These are phyloP conservation scores for Caenorhabditis sp. DNA, from an alignment of 2,888 invertebrate species.

Conservation along the genomic window DNA sequence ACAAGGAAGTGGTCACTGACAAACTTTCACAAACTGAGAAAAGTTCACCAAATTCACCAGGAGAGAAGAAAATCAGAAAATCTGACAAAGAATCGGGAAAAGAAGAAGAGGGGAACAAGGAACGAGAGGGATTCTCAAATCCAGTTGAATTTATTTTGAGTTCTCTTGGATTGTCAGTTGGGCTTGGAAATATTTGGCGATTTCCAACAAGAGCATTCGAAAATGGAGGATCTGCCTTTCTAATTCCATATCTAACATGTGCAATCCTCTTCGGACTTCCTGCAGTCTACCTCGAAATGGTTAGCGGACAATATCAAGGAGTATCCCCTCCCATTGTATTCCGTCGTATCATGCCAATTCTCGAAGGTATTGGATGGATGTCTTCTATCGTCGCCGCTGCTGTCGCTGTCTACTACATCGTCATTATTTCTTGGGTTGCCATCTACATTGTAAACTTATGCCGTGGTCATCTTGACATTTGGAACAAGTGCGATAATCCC, in stretches of 20 bases:
- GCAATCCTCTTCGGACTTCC: slow-evolving; percentile 71
- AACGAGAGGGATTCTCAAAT: too few relatives aligned
- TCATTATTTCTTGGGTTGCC: slow-evolving; percentile 91
- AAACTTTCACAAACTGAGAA: too few relatives aligned
- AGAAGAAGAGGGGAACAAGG: too few relatives aligned
- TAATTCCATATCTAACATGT: slow-evolving; percentile 71
- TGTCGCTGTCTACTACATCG: slow-evolving; percentile 93
- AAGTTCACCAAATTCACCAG: too few relatives aligned
- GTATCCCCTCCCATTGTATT: slow-evolving; percentile 31
- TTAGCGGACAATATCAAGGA: slow-evolving; percentile 67
- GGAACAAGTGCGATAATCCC: slow-evolving; percentile 36
- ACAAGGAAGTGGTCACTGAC: too few relatives aligned
- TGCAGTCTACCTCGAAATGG: slow-evolving; percentile 70
- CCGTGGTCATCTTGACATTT: slow-evolving; percentile 1
- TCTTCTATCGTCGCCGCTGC: slow-evolving; percentile 92
- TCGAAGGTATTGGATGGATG: slow-evolving; percentile 82
- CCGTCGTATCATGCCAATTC: slow-evolving; percentile 28
- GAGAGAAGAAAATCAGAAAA: too few relatives aligned
- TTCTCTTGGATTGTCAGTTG: slow-evolving; percentile 44
- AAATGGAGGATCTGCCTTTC: slow-evolving; percentile 68
- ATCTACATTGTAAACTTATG: slow-evolving; percentile 77
- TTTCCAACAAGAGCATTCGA: slow-evolving; percentile 63
- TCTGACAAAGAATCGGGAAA: too few relatives aligned
- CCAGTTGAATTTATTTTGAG: slow-evolving; percentile 32
- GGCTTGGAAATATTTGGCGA: slow-evolving; percentile 58